Base-by-base conservation (phyloP, 2,797 vertebrate genomes). In the Coluber constrictor region DNA sequence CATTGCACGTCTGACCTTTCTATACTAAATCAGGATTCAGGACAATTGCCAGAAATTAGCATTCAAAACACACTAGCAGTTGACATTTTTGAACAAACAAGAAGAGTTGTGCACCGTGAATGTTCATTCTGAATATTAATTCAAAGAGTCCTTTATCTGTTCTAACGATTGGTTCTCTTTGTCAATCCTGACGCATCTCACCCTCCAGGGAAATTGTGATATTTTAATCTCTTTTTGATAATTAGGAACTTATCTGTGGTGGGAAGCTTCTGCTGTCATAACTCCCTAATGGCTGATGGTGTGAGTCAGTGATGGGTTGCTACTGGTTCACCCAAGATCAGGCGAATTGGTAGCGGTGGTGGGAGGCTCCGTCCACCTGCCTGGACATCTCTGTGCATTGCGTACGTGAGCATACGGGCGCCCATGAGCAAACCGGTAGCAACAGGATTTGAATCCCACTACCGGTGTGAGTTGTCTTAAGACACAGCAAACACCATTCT, bases 401-500 rank as follows among this genome's bases (percentile, higher is more conserved):
- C 1, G 9, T 8, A 8, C 51, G 10, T 54, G 51, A 54, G 9
- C 9, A 0, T 9, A 54, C 1, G 9, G 1, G 51, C 9, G 51
- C 51, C 51, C 9, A 54, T 9, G 0, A 54, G 51, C 9, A 2
- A 54, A 54, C 8, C 1, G 1, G 51, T 54, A 54, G 51, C 0
- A 0, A 54, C 0, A 8, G 51, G 51, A 54, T 54, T 54, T 54
- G 51, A 54, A 54, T 54, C 51, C 51, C 9, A 54, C 51, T 54
- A 54, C 51, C 0, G 51, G 51, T 23, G 18, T 20, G 74, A 79
- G 37, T 43, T 90, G 12, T 66, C 16, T 29, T n/a, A 32, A 88
- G 55, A 57, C 23, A 88, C n/a, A 87, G 47, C 1, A 20, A 47
- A 16, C 29, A 7, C 54, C 37, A 43, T 5, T 43, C 16, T 47